phyloP scores from a whole-genome alignment of 2,888 invertebrate genomes.

The Petrophora chlorosata region DNA sequence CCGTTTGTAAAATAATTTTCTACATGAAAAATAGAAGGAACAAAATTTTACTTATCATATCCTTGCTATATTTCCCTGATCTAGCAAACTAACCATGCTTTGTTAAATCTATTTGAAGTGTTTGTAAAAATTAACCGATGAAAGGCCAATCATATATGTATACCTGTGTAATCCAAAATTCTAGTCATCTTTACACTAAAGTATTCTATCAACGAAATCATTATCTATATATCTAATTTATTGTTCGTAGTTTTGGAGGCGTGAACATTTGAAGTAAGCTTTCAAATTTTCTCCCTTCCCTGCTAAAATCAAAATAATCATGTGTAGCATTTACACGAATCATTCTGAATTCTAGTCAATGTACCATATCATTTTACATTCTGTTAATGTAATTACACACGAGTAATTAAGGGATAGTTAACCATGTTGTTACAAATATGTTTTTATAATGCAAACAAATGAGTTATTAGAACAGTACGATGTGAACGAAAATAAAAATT shows the following conservation, averaged over 20 bases:
- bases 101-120: background rate
- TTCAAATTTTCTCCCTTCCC: constrained; percentile 8
- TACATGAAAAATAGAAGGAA: constrained; percentile 12
- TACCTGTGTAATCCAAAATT: constrained; percentile 10
- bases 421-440: constrained; percentile 81
- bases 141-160: constrained; percentile 6
- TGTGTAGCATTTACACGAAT: constrained; percentile 45
- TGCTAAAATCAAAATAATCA: background rate
- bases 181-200: constrained; percentile 23
- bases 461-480: constrained; percentile 78
- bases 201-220: constrained; percentile 35
- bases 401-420: constrained; percentile 68
- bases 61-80: background rate
- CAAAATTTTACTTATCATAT: background rate
- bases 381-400: constrained; percentile 60
- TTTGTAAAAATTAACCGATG: constrained; percentile 3
- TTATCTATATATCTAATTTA: constrained; percentile 30
- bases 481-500: constrained; percentile 80
- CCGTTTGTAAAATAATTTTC: constrained; percentile 20
- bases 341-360: constrained; percentile 69
- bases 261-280: background rate
- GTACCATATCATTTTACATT: constrained; percentile 81
- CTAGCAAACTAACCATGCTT: background rate
- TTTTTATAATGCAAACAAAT: constrained; percentile 79
- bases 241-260: constrained; percentile 13